Percentiles rank a stretch among this genome's conserved stretches.
These are phyloP conservation scores for Gephyroberyx darwinii DNA, from an alignment of 2,797 vertebrate species.

Conservation along the genomic window DNA sequence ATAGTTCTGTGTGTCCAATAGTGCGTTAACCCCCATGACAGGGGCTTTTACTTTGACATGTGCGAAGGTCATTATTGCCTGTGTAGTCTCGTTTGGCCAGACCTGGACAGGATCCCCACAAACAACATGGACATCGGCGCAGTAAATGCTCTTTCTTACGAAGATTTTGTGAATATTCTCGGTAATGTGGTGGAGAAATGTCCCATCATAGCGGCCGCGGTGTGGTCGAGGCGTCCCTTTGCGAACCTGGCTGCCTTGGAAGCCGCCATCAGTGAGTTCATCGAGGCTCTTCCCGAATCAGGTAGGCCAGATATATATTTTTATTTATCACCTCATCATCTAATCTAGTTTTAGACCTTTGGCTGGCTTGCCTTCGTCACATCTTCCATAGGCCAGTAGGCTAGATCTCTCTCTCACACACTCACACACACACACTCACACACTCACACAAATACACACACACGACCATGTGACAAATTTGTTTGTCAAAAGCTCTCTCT, in stretches of 20 bases:
- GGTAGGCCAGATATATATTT: constrained; percentile 67
- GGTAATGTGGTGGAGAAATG: constrained; percentile 87
- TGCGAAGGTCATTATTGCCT: constrained; percentile 36
- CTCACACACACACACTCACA: no score
- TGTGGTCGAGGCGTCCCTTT: constrained; percentile 85
- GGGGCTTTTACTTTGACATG: constrained; percentile 4
- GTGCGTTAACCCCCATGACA: constrained; percentile 48
- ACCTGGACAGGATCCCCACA: constrained; percentile 3
- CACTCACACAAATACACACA: no score
- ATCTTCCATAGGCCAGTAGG: no score
- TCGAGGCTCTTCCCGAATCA: constrained; percentile 81
- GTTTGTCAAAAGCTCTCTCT: no score
- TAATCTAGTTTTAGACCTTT: neutral
- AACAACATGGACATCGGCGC: constrained; percentile 80
- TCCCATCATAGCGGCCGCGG: constrained; percentile 82
- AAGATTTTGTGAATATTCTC: constrained; percentile 85
- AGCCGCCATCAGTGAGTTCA: constrained; percentile 78
- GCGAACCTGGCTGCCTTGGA: constrained; percentile 71
- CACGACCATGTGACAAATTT: no score
- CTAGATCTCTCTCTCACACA: no score
- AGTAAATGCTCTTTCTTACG: constrained; percentile 82
- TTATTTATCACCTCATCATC: neutral
- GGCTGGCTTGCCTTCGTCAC: neutral
- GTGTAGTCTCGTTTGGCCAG: neutral
- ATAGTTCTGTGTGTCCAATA: constrained; percentile 9